phyloP scores from a whole-genome alignment of 2,797 vertebrate species.

The Myripristis murdjan region DNA sequence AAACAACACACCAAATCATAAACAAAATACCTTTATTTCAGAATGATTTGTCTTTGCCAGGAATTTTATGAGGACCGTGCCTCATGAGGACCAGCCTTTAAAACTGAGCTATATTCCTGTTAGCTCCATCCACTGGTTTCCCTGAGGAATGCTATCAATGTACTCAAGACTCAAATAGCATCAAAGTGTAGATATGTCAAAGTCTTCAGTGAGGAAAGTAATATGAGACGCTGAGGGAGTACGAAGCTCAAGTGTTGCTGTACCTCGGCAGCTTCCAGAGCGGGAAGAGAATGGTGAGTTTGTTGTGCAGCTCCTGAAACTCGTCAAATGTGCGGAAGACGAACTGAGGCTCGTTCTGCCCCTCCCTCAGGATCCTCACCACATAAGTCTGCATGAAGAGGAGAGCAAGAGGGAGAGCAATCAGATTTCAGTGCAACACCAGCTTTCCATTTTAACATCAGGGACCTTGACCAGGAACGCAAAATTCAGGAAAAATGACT shows the following conservation, averaged over 20 bases:
- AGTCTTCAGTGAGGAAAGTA: background rate
- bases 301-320: slow-evolving; percentile 99
- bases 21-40: too few species aligned
- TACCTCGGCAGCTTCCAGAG: slow-evolving; percentile 98
- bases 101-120: too few species aligned
- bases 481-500: background rate
- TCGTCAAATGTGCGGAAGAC: slow-evolving; percentile 98
- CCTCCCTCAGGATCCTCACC: slow-evolving; percentile 93
- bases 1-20: too few species aligned
- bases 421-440: background rate
- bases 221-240: background rate
- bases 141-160: too few species aligned
- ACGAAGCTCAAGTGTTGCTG: background rate
- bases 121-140: too few species aligned
- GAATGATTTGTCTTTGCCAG: too few species aligned
- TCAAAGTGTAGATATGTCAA: too few species aligned
- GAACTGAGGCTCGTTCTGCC: slow-evolving; percentile 92
- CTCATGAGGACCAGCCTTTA: too few species aligned
- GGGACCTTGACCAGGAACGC: accelerated
- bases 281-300: slow-evolving; percentile 95
- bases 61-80: too few species aligned
- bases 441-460: background rate
- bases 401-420: background rate
- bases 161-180: too few species aligned
- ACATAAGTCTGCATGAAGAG: slow-evolving; percentile 91